Conservation (phyloP, 2,113 vertebrate genomes). For the Turdus rufiventris region DNA sequence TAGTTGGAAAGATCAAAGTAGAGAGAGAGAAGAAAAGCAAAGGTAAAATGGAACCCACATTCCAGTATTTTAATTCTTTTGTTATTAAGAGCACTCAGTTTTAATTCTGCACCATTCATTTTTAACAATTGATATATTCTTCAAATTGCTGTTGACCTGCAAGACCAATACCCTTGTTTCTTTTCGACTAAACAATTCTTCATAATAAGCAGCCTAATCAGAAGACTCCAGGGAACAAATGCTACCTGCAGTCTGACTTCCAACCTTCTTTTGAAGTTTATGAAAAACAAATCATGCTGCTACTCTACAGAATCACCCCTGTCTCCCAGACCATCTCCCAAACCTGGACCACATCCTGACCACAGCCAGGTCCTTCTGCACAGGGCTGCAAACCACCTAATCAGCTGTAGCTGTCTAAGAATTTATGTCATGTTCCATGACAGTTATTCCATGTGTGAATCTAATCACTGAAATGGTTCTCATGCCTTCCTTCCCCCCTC, state of each 20-base stretch:
- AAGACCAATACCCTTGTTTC: neutral
- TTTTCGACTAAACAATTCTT: neutral
- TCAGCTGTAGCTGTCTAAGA: neutral
- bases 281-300: neutral
- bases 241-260: neutral
- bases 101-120: constrained; percentile 19
- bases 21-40: neutral
- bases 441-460: neutral
- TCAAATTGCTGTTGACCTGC: constrained; percentile 15
- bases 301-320: neutral
- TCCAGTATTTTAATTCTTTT: neutral
- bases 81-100: neutral
- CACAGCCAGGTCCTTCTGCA: neutral
- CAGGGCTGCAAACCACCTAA: neutral
- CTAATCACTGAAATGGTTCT: neutral
- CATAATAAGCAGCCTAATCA: neutral
- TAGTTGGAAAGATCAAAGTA: neutral
- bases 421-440: neutral
- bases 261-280: neutral
- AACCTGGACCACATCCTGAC: neutral
- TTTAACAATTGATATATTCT: constrained; percentile 11
- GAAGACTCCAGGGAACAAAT: neutral
- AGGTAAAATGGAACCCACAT: neutral
- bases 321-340: neutral
- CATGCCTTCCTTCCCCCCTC: neutral